Evolutionary conservation across 2,888 invertebrate species (phyloP).

Genomic region (Nemotelus pantherinus): DNA sequence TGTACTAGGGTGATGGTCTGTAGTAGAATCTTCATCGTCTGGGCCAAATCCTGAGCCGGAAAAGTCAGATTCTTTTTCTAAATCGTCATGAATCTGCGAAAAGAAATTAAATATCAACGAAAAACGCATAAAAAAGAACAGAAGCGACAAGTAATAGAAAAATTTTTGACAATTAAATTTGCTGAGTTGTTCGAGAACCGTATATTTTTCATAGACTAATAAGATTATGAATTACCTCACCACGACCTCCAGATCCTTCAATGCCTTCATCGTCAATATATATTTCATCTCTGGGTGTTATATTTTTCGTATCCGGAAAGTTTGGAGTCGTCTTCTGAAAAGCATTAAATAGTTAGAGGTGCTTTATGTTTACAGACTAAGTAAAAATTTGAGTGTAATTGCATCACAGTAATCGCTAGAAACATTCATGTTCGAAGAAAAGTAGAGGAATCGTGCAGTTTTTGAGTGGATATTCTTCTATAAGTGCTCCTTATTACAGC

Average conservation of each 20-base stretch:
- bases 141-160: slow-evolving; percentile 28
- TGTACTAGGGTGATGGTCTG: slow-evolving; percentile 57
- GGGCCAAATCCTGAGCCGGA: slow-evolving; percentile 88
- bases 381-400: too few species aligned
- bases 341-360: not conserved
- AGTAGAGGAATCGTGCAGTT: too few species aligned
- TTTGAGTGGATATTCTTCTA: too few species aligned
- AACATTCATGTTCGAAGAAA: too few species aligned
- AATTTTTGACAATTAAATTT: not conserved
- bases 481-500: too few species aligned
- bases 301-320: slow-evolving; percentile 54
- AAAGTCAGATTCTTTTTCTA: slow-evolving; percentile 78
- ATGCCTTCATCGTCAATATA: slow-evolving; percentile 82
- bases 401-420: too few species aligned
- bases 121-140: slow-evolving; percentile 14
- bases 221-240: slow-evolving; percentile 68
- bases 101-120: slow-evolving; percentile 42
- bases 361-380: not conserved
- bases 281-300: slow-evolving; percentile 67
- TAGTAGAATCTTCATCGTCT: slow-evolving; percentile 77
- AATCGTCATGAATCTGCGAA: slow-evolving; percentile 63
- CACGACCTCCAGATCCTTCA: slow-evolving; percentile 75
- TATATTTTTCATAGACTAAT: not conserved
- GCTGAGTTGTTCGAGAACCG: not conserved
- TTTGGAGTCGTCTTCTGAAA: slow-evolving; percentile 61